Base-by-base conservation (phyloP, 1,140 invertebrate genomes). In the Pseudoatta argentina region DNA sequence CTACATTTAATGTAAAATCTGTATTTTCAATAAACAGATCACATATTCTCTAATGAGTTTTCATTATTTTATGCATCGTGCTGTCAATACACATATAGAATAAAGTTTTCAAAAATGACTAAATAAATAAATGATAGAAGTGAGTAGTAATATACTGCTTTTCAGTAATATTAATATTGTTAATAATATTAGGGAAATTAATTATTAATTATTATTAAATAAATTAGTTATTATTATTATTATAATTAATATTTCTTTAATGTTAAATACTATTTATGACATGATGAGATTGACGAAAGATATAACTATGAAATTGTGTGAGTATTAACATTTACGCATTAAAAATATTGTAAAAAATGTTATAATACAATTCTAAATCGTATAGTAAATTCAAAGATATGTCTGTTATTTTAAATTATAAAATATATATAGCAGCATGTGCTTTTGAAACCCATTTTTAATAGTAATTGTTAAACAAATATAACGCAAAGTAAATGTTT, bases 21-120 rank as follows among this genome's bases (percentile, higher is more conserved):
- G 90, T 92, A 92, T 93, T 94, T 93, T 93, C 91, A 94, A 93
- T 94, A 94, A 93, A 94, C 48, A 76, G 57, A 89, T 87, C 75
- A 91, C 16, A 71, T 76, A 86, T 75, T 48, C 48, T 55, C 16
- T 48, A 27, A 21, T 61, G 21, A 8, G 16, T 72, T 81, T 53
- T 53, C 21, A 27, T 69, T 57, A 24, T 21, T 57, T 57, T 24
- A 63, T 21, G 12, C 27, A 39, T 64, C 55, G 30, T 18, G 30
- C 24, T 57, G 57, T 2, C 10, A 77, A 75, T 44, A 51, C 2
- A 18, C 7, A n/a, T 27, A 30, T 30, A 34, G 5, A 21, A 48
- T 18, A 30, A 27, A 63, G 18, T 27, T 24, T 77, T 14, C 2
- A 27, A 51, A 79, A 21, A 27, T 57, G 6, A 71, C 8, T 16